These are phyloP conservation scores for Drosophila rhopaloa DNA, from an alignment of 1,140 invertebrate species.

Conservation along the genomic window DNA sequence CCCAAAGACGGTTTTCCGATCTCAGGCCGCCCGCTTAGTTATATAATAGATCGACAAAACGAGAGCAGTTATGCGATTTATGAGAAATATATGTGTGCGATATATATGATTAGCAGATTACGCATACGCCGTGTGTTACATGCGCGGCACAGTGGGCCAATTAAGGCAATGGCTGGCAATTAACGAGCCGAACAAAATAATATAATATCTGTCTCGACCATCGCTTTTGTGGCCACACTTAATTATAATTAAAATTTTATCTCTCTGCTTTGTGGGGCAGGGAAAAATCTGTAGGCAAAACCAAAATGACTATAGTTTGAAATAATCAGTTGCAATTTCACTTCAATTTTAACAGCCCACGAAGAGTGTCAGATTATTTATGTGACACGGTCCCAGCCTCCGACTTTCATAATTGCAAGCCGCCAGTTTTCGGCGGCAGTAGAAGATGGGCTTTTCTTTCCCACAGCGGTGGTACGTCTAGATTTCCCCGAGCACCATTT, in stretches of 20 bases:
- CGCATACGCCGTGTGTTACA: constrained; percentile 68
- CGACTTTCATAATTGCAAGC: constrained; percentile 52
- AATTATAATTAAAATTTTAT: constrained; percentile 68
- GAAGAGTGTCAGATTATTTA: constrained; percentile 70
- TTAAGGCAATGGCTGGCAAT: constrained; percentile 51
- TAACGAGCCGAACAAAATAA: constrained; percentile 60
- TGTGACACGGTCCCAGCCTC: constrained; percentile 17
- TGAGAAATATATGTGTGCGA: not conserved
- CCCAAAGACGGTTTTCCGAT: constrained; percentile 16
- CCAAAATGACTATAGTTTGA: constrained; percentile 27
- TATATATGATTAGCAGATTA: constrained; percentile 44
- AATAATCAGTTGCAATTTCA: constrained; percentile 80
- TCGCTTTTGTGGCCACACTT: constrained; percentile 61
- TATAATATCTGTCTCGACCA: constrained; percentile 49
- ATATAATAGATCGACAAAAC: constrained; percentile 15
- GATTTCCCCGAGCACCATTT: constrained; percentile 21
- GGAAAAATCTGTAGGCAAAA: constrained; percentile 5
- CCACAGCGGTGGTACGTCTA: constrained; percentile 14
- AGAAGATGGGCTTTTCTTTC: constrained; percentile 21
- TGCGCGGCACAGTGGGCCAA: constrained; percentile 20
- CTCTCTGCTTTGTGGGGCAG: constrained; percentile 20
- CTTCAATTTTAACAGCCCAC: constrained; percentile 68
- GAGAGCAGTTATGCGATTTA: constrained; percentile 36
- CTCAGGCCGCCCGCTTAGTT: not conserved
- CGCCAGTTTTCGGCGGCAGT: constrained; percentile 8